These are phyloP conservation scores for Phortica okadai DNA, from an alignment of 2,888 invertebrate genomes.

Conservation along the genomic window DNA sequence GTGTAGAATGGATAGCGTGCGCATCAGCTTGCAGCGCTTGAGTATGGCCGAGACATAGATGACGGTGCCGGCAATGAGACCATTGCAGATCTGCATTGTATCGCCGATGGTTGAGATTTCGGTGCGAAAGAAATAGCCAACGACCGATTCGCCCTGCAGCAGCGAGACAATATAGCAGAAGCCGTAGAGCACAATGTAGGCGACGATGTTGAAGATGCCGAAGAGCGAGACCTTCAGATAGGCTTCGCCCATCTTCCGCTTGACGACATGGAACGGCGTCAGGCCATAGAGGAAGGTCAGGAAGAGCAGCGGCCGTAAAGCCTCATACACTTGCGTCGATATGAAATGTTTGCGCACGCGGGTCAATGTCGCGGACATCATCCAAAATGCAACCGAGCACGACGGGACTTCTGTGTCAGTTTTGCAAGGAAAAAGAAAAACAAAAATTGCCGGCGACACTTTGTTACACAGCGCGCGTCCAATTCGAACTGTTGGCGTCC, in stretches of 20 bases:
- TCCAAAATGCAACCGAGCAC: neutral
- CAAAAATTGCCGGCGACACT: neutral
- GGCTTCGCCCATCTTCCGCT: slow-evolving; percentile 63
- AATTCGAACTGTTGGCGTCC: neutral
- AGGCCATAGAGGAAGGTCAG: slow-evolving; percentile 71
- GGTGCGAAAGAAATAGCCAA: slow-evolving; percentile 73
- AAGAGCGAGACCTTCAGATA: slow-evolving; percentile 60
- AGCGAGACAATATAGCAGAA: slow-evolving; percentile 61
- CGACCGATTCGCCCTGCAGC: slow-evolving; percentile 69
- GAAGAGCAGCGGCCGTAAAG: slow-evolving; percentile 70
- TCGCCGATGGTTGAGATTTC: slow-evolving; percentile 72
- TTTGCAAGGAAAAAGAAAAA: neutral
- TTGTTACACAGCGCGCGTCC: neutral
- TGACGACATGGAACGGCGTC: slow-evolving; percentile 72
- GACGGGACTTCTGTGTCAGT: neutral
- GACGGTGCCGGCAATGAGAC: slow-evolving; percentile 68
- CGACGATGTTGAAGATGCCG: slow-evolving; percentile 56
- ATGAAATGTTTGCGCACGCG: slow-evolving; percentile 70
- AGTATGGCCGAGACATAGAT: slow-evolving; percentile 70
- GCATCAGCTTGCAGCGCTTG: slow-evolving; percentile 64
- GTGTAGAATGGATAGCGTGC: slow-evolving; percentile 64
- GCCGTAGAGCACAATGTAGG: slow-evolving; percentile 51
- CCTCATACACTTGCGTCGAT: slow-evolving; percentile 73
- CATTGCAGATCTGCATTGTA: slow-evolving; percentile 71
- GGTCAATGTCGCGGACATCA: slow-evolving; percentile 55